phyloP scores from a whole-genome alignment of 2,888 invertebrate genomes.

The Bimastos eiseni region DNA sequence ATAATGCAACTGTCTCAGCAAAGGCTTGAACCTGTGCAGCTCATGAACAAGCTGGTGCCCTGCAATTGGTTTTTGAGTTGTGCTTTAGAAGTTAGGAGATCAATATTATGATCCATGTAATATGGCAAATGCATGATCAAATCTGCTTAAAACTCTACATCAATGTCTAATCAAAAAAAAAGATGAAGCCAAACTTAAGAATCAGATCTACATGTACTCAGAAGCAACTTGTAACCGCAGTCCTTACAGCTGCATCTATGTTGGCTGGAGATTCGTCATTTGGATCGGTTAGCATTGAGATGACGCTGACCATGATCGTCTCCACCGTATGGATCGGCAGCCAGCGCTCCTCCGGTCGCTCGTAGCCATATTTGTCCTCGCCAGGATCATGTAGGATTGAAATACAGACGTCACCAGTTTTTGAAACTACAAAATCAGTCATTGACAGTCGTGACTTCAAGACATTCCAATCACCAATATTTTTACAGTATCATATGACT shows the following conservation, averaged over 20 bases:
- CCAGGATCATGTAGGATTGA: slow-evolving; percentile 98
- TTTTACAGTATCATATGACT: no score
- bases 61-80: no score
- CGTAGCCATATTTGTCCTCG: slow-evolving; percentile 97
- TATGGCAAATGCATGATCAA: no score
- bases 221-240: not conserved
- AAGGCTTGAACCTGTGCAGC: no score
- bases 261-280: slow-evolving; percentile 99
- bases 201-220: not conserved
- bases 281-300: slow-evolving; percentile 98
- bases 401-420: slow-evolving; percentile 96
- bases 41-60: no score
- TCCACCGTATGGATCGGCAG: slow-evolving; percentile 97
- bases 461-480: not conserved
- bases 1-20: no score
- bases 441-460: not conserved
- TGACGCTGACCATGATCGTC: slow-evolving; percentile 97
- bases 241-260: slow-evolving; percentile 91
- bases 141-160: no score
- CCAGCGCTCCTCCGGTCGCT: slow-evolving; percentile 97
- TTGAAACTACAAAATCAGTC: slow-evolving; percentile 73
- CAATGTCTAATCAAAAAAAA: no score
- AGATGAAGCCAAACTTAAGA: no score
- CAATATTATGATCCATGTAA: no score
- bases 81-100: no score